Evolutionary conservation across 2,797 vertebrate species (phyloP).

Genomic region (Scarus forsteni): DNA sequence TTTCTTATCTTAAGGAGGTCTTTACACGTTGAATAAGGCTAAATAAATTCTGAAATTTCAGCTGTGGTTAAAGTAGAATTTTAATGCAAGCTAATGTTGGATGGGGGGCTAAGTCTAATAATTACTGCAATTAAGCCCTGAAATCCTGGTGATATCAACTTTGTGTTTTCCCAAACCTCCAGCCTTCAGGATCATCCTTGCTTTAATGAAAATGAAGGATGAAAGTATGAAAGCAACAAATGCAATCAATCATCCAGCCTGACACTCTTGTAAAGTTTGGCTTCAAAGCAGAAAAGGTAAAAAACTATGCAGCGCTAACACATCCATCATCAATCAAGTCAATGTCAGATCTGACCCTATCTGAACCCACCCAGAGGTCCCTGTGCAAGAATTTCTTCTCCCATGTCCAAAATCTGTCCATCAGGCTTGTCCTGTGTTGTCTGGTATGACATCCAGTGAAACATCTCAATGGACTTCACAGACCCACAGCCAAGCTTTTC

Average conservation of each 20-base stretch:
- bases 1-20: too few species aligned
- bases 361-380: neutral
- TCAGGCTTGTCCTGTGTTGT: neutral
- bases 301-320: neutral
- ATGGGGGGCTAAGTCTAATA: too few species aligned
- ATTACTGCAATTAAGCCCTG: too few species aligned
- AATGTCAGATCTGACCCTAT: neutral
- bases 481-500: neutral
- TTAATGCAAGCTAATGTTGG: too few species aligned
- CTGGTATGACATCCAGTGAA: neutral
- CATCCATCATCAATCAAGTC: neutral
- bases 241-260: neutral
- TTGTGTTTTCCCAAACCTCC: too few species aligned
- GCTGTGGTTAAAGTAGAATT: too few species aligned
- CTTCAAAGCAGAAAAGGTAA: neutral
- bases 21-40: too few species aligned
- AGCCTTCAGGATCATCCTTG: too few species aligned
- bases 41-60: too few species aligned
- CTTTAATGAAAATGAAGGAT: too few species aligned
- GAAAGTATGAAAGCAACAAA: neutral
- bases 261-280: neutral
- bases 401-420: neutral
- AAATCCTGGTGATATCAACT: too few species aligned
- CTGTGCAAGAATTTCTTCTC: conserved; percentile 1
- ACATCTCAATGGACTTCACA: neutral